Percentiles rank a stretch among this genome's conserved stretches.
These are phyloP conservation scores for Pseudomugil tenellus DNA, from an alignment of 2,797 vertebrate species.

Conservation along the genomic window DNA sequence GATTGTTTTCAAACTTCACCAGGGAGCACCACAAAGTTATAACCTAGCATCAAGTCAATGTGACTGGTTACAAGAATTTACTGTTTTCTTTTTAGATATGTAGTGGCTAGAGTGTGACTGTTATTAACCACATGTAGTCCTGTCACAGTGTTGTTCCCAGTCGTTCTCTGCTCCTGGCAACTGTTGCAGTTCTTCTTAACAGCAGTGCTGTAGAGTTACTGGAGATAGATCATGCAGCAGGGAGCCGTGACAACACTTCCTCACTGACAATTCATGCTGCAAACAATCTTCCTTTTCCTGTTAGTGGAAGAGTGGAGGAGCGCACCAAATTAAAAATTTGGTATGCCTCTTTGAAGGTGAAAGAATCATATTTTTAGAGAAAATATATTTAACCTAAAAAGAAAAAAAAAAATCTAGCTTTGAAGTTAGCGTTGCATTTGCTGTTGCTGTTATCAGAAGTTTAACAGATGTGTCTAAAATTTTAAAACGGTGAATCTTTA, in stretches of 20 bases:
- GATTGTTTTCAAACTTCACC: slow-evolving; percentile 7
- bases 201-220: slow-evolving; percentile 32
- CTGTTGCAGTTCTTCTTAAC: slow-evolving; percentile 53
- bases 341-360: slow-evolving; percentile 20
- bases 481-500: slow-evolving; percentile 15
- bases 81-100: slow-evolving; percentile 28
- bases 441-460: background rate
- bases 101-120: slow-evolving; percentile 6
- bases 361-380: slow-evolving; percentile 16
- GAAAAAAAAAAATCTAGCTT: slow-evolving; percentile 13
- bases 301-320: slow-evolving; percentile 16
- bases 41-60: background rate
- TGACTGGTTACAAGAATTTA: slow-evolving; percentile 24
- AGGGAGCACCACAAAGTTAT: background rate
- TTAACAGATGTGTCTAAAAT: slow-evolving; percentile 9
- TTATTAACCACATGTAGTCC: slow-evolving; percentile 36
- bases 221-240: slow-evolving; percentile 35
- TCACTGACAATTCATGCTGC: slow-evolving; percentile 43
- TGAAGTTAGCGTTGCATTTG: background rate
- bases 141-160: slow-evolving; percentile 30
- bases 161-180: slow-evolving; percentile 37
- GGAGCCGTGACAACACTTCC: slow-evolving; percentile 37
- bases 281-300: slow-evolving; percentile 47
- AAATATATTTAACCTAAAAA: slow-evolving; percentile 13
- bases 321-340: slow-evolving; percentile 32